A percentile compares a stretch with the other conserved stretches of the same genome.
These are phyloP conservation scores for Tipula confusa DNA, from an alignment of 2,888 invertebrate species.

Conservation along the genomic window DNA sequence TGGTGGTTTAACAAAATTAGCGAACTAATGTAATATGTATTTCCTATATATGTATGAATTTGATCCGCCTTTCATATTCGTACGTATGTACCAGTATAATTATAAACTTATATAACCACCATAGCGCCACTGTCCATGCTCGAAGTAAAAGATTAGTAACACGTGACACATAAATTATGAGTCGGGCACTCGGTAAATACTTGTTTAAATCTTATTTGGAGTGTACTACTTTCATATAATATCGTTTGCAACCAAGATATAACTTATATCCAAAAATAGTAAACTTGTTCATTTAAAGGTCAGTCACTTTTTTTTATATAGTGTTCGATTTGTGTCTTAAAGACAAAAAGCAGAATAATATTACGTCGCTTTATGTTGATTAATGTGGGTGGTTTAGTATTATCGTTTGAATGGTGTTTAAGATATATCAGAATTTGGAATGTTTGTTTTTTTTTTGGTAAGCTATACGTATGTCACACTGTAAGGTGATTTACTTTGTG, in stretches of 20 bases:
- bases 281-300: background rate
- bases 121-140: background rate
- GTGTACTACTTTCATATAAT: background rate
- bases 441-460: background rate
- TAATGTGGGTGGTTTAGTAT: background rate
- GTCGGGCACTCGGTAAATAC: background rate
- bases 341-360: background rate
- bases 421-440: background rate
- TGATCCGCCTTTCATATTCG: background rate
- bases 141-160: background rate
- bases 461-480: too few species aligned
- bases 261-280: background rate
- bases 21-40: background rate
- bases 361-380: background rate
- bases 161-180: background rate
- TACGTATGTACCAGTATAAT: background rate
- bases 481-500: background rate
- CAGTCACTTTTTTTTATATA: background rate
- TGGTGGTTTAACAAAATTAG: background rate
- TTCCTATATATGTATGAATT: background rate
- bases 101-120: background rate
- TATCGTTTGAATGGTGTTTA: background rate
- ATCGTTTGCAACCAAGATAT: background rate
- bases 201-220: background rate
- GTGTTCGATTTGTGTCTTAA: background rate